Base-by-base conservation (phyloP, 2,113 vertebrate species). In the Mirounga angustirostris region DNA sequence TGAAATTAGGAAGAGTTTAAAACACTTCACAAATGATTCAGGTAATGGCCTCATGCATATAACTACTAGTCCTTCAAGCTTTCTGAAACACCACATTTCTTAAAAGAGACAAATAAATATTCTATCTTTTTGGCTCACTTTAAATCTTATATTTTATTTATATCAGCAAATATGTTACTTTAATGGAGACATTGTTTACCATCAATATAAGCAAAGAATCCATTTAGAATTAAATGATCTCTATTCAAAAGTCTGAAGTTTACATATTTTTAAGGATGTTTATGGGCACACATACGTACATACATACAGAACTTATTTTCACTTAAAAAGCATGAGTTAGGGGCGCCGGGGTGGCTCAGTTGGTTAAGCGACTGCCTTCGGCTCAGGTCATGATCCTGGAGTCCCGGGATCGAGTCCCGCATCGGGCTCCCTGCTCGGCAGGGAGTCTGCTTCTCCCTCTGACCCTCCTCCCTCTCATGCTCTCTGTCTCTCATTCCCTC, bases 81-180 rank as follows among this genome's bases (percentile, higher is more conserved):
- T 61, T 93, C 24, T 81, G 79, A 96, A 82, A 89, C 19, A 89
- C 0, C 50, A 13, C 5, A 54, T 65, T 94, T 93, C 50, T 94
- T 71, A 54, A 89, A 96, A 86, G n/a, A 36, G 91, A 80, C 12
- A 88, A 80, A 83, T 84, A 78, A 74, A 63, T 89, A 82, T 56
- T 56, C 52, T 76, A 74, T n/a, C 28, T 87, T 28, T 40, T 97
- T 30, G 95, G 46, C 4, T 18, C 12, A 95, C 7, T 79, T 94
- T 52, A 95, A 87, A 24, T 67, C 24, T 59, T 85, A 78, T 61
- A 89, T 86, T 97, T 97, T 46, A 95, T 80, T 85, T 94, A 61
- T 28, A 71, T 12, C 22, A 92, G 10, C n/a, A 78, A 93, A 78
- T 84, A 84, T 74, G 21, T 61, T 84, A 86, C 65, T 81, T 93